Conservation (phyloP, 2,797 vertebrate genomes). For the Enteromius argenteus region DNA sequence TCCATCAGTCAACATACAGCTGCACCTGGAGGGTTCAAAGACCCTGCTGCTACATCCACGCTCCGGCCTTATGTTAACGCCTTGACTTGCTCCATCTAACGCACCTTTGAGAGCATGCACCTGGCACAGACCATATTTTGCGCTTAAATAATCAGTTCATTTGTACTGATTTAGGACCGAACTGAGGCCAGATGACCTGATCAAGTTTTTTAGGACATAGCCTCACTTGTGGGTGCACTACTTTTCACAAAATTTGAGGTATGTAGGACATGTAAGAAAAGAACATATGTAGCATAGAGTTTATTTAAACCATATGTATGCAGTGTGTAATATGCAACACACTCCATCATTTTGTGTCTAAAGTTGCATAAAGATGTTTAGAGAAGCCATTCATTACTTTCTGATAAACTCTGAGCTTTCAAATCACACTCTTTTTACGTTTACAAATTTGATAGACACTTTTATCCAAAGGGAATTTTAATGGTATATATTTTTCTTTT, state of each 20-base stretch:
- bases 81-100: conserved; percentile 68
- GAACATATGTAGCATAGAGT: conserved; percentile 1
- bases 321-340: background rate
- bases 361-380: conserved; percentile 4
- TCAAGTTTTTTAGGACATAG: conserved; percentile 65
- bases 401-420: background rate
- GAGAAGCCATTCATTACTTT: background rate
- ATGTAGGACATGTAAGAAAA: conserved; percentile 34
- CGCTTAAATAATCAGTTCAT: conserved; percentile 75
- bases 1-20: conserved; percentile 58
- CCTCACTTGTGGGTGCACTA: conserved; percentile 55
- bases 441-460: background rate
- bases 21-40: conserved; percentile 74
- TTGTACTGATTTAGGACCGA: conserved; percentile 74
- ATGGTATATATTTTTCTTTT: background rate
- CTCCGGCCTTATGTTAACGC: conserved; percentile 60
- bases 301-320: background rate
- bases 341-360: background rate
- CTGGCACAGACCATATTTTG: conserved; percentile 74
- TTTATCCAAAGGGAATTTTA: background rate
- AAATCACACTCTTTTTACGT: background rate
- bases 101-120: conserved; percentile 76
- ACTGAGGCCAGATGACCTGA: conserved; percentile 66
- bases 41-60: conserved; percentile 66
- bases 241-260: conserved; percentile 54